Conservation (phyloP, 1,140 invertebrate genomes). For the Zelostemma sp. region DNA sequence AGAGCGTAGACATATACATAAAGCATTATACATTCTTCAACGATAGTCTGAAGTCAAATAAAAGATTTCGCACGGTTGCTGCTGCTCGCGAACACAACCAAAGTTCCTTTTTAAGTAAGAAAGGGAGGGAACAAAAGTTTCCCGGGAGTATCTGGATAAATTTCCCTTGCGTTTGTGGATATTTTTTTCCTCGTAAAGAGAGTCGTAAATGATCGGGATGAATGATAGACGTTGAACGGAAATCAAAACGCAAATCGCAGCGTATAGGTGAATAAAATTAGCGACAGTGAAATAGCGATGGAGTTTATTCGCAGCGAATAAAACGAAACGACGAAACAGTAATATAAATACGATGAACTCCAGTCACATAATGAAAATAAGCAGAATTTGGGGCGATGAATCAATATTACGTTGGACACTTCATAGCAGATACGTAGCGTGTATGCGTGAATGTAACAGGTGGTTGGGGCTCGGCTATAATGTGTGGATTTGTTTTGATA, state of each 20-base stretch:
- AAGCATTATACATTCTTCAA: conserved; percentile 47
- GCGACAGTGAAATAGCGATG: too few species aligned
- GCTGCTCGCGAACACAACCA: conserved; percentile 33
- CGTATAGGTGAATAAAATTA: too few species aligned
- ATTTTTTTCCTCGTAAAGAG: too few species aligned
- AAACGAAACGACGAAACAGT: too few species aligned
- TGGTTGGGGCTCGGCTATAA: conserved; percentile 16
- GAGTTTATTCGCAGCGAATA: too few species aligned
- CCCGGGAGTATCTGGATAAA: too few species aligned
- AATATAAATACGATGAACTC: background rate
- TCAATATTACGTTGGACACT: conserved; percentile 2
- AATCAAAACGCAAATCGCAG: too few species aligned
- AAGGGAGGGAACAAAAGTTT: too few species aligned
- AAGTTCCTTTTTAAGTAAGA: conserved; percentile 19
- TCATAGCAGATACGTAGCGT: background rate
- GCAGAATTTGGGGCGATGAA: background rate
- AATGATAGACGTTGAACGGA: too few species aligned
- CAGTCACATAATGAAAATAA: background rate
- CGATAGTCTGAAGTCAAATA: conserved; percentile 43
- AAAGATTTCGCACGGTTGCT: conserved; percentile 44
- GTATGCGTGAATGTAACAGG: conserved; percentile 21
- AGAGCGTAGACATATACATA: conserved; percentile 46
- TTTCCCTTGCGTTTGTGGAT: too few species aligned
- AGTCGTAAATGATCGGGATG: too few species aligned
- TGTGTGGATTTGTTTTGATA: conserved; percentile 12